A percentile compares a stretch with the other conserved stretches of the same genome.
These are phyloP conservation scores for Euproctis similis DNA, from an alignment of 2,888 invertebrate genomes.

Conservation along the genomic window DNA sequence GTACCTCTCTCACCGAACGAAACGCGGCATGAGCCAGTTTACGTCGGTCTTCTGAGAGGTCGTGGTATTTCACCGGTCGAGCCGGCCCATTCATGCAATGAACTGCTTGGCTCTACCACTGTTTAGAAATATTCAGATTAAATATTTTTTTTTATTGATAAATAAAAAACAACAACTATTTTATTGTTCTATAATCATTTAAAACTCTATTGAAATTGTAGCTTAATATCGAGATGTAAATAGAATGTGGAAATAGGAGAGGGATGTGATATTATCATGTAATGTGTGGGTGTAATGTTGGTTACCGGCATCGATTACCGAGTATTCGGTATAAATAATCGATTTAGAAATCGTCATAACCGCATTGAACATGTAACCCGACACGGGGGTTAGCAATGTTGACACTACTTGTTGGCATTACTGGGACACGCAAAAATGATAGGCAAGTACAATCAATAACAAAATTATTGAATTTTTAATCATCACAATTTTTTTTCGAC, in stretches of 20 bases:
- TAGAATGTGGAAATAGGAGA: slow-evolving; percentile 40
- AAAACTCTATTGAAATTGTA: slow-evolving; percentile 15
- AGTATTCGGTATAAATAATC: slow-evolving; percentile 57
- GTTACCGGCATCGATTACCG: slow-evolving; percentile 41
- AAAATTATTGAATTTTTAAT: slow-evolving; percentile 8
- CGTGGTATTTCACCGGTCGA: too few species aligned
- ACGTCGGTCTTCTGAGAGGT: too few species aligned
- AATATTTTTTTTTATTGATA: too few species aligned
- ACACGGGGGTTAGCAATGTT: slow-evolving; percentile 44
- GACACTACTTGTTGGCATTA: slow-evolving; percentile 42
- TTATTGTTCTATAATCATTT: slow-evolving; percentile 14
- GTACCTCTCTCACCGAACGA: too few species aligned
- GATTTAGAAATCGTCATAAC: slow-evolving; percentile 49
- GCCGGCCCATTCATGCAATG: too few species aligned
- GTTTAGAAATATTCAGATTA: too few species aligned
- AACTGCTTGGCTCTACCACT: too few species aligned
- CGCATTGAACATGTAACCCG: slow-evolving; percentile 40
- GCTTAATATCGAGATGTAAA: slow-evolving; percentile 27
- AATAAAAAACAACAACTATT: too few species aligned
- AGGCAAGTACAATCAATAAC: slow-evolving; percentile 33
- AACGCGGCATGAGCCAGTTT: too few species aligned
- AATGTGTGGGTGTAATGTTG: slow-evolving; percentile 53
- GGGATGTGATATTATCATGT: slow-evolving; percentile 36
- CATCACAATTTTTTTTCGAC: not conserved
- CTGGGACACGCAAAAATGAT: slow-evolving; percentile 49